Percentiles rank a stretch among this genome's conserved stretches.
Evolutionary conservation across 2,888 invertebrate species (phyloP).

Genomic region (Drosophila macrospina): DNA sequence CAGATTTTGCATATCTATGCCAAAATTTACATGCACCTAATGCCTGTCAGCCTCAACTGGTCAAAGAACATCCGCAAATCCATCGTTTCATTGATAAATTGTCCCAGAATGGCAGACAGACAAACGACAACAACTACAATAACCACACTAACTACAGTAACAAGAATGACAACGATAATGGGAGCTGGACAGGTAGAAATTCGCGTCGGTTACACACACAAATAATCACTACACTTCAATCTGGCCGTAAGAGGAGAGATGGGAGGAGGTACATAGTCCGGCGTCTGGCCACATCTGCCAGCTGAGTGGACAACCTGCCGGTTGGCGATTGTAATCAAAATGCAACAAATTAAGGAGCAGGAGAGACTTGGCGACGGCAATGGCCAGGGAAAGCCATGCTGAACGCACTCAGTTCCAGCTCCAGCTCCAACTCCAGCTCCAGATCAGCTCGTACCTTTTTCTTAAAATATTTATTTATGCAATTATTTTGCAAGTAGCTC

Average conservation of each 20-base stretch:
- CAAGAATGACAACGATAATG: conserved; percentile 35
- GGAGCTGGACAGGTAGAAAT: conserved; percentile 56
- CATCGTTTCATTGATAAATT: conserved; percentile 81
- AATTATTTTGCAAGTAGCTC: conserved; percentile 84
- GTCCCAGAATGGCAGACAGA: conserved; percentile 45
- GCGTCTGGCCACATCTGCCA: conserved; percentile 64
- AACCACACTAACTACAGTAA: conserved; percentile 34
- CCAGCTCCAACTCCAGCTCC: conserved; percentile 1
- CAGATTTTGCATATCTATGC: conserved; percentile 45
- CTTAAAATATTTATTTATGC: conserved; percentile 84
- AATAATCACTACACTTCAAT: conserved; percentile 77
- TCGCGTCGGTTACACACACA: conserved; percentile 45
- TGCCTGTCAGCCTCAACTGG: conserved; percentile 23
- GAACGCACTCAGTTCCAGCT: conserved; percentile 11
- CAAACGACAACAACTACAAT: conserved; percentile 32
- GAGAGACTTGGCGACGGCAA: conserved; percentile 30
- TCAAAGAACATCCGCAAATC: conserved; percentile 44
- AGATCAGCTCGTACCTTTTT: conserved; percentile 52
- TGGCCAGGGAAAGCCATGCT: conserved; percentile 32
- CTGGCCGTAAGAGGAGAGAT: conserved; percentile 34
- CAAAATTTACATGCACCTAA: conserved; percentile 63
- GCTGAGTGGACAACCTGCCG: conserved; percentile 49
- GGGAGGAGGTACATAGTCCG: conserved; percentile 5
- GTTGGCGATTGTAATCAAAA: conserved; percentile 77
- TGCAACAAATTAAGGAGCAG: conserved; percentile 77